Conservation (phyloP, 2,888 invertebrate genomes). For the Yponomeuta sedellus region DNA sequence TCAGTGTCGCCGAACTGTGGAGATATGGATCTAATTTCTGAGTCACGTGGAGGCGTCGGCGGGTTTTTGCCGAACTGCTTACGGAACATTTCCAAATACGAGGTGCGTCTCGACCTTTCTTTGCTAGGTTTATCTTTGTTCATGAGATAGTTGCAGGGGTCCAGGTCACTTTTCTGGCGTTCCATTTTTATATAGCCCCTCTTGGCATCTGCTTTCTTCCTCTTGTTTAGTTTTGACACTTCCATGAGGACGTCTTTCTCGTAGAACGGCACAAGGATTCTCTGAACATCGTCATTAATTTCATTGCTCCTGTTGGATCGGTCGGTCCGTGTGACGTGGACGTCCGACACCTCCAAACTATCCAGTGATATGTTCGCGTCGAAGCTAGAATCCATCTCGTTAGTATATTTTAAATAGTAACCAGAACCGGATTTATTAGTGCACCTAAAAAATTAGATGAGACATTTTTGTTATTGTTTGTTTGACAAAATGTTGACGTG, state of each 20-base stretch:
- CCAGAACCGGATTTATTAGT: background rate
- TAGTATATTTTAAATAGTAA: background rate
- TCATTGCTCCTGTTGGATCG: slow-evolving; percentile 14
- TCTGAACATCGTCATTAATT: slow-evolving; percentile 50
- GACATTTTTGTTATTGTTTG: background rate
- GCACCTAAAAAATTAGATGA: background rate
- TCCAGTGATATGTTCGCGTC: slow-evolving; percentile 56
- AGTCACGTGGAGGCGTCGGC: slow-evolving; percentile 27
- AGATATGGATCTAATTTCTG: slow-evolving; percentile 56
- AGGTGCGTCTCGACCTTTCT: slow-evolving; percentile 28
- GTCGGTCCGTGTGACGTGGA: slow-evolving; percentile 33
- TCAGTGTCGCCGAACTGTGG: slow-evolving; percentile 67
- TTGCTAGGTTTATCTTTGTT: slow-evolving; percentile 43
- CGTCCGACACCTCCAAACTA: slow-evolving; percentile 51
- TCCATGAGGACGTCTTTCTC: slow-evolving; percentile 66
- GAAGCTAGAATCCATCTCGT: slow-evolving; percentile 31
- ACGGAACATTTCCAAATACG: slow-evolving; percentile 61
- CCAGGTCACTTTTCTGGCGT: background rate
- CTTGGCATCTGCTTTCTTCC: slow-evolving; percentile 25
- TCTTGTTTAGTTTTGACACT: slow-evolving; percentile 40
- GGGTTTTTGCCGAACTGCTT: slow-evolving; percentile 45
- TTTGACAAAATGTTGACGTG: background rate
- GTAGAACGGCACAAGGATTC: slow-evolving; percentile 66
- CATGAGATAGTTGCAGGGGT: slow-evolving; percentile 39
- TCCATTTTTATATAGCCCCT: background rate